Evolutionary conservation across 2,888 invertebrate genomes (phyloP).

Genomic region (Eilema griseolum): DNA sequence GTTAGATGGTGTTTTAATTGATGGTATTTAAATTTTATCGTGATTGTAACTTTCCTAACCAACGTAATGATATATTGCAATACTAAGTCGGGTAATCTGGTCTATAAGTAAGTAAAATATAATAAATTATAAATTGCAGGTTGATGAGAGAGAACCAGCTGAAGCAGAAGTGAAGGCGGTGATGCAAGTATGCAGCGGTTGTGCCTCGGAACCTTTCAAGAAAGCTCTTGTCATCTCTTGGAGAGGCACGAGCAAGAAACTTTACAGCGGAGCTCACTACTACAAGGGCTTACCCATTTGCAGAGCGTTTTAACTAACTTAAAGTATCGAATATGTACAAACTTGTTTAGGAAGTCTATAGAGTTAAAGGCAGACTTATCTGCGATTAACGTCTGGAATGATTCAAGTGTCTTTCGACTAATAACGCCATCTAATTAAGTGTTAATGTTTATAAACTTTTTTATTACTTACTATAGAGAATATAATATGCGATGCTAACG

Average conservation of each 20-base stretch:
- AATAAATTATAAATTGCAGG: slow-evolving; percentile 67
- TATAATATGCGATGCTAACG: slow-evolving; percentile 11
- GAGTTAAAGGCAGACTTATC: slow-evolving; percentile 30
- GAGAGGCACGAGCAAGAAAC: slow-evolving; percentile 90
- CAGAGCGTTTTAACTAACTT: slow-evolving; percentile 83
- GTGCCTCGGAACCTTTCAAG: slow-evolving; percentile 92
- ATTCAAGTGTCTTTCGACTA: slow-evolving; percentile 26
- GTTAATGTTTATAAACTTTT: slow-evolving; percentile 32
- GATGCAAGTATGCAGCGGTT: slow-evolving; percentile 92
- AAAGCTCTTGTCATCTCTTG: slow-evolving; percentile 93
- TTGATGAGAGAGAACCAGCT: slow-evolving; percentile 93
- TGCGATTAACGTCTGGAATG: slow-evolving; percentile 22
- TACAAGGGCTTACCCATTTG: slow-evolving; percentile 89
- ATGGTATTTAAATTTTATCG: background rate
- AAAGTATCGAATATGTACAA: slow-evolving; percentile 40
- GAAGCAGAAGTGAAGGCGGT: slow-evolving; percentile 94
- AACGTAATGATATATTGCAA: too few species aligned
- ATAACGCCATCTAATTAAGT: slow-evolving; percentile 53
- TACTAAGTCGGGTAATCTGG: background rate
- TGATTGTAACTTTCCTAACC: background rate
- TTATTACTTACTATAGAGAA: slow-evolving; percentile 16
- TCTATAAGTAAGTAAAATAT: background rate
- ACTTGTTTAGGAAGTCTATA: slow-evolving; percentile 32
- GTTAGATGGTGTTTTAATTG: too few species aligned
- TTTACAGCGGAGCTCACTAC: slow-evolving; percentile 91